A percentile compares a stretch with the other conserved stretches of the same genome.
phyloP scores from a whole-genome alignment of 2,888 invertebrate species.

The Schizotus pectinicornis region DNA sequence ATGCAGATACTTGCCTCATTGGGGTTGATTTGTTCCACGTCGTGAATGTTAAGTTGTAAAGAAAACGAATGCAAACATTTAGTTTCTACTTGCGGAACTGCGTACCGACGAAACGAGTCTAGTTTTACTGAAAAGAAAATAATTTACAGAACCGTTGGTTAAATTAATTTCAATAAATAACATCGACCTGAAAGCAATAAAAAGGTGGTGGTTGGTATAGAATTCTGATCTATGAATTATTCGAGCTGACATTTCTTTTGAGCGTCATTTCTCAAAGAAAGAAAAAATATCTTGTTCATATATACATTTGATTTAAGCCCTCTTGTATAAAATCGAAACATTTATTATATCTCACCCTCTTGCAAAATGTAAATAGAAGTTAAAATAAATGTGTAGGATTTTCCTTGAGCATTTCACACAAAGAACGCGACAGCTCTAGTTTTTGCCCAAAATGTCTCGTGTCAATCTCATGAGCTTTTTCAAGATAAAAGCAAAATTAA shows the following conservation, averaged over 20 bases:
- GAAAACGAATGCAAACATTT: slow-evolving; percentile 26
- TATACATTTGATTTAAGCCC: slow-evolving; percentile 25
- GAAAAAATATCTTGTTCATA: slow-evolving; percentile 23
- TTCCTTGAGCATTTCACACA: slow-evolving; percentile 10
- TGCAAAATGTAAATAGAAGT: slow-evolving; percentile 26
- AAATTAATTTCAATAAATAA: neutral
- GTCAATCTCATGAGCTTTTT: neutral
- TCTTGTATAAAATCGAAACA: slow-evolving; percentile 27
- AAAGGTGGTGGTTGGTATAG: neutral
- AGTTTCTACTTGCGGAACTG: slow-evolving; percentile 17
- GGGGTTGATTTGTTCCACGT: slow-evolving; percentile 16
- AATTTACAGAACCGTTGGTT: neutral
- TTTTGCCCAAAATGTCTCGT: too few species aligned
- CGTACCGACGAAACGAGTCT: too few species aligned
- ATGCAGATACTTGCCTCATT: slow-evolving; percentile 23
- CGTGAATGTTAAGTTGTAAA: slow-evolving; percentile 12
- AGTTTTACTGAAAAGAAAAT: slow-evolving; percentile 1
- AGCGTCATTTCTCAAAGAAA: slow-evolving; percentile 21
- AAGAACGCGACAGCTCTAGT: too few species aligned
- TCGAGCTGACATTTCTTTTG: slow-evolving; percentile 21
- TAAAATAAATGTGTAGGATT: slow-evolving; percentile 22
- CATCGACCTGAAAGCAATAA: neutral
- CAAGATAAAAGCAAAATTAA: slow-evolving; percentile 12
- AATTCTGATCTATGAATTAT: slow-evolving; percentile 22
- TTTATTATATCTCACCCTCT: slow-evolving; percentile 21